These are phyloP conservation scores for Halichoeres trimaculatus DNA, from an alignment of 2,113 vertebrate species.

Conservation along the genomic window DNA sequence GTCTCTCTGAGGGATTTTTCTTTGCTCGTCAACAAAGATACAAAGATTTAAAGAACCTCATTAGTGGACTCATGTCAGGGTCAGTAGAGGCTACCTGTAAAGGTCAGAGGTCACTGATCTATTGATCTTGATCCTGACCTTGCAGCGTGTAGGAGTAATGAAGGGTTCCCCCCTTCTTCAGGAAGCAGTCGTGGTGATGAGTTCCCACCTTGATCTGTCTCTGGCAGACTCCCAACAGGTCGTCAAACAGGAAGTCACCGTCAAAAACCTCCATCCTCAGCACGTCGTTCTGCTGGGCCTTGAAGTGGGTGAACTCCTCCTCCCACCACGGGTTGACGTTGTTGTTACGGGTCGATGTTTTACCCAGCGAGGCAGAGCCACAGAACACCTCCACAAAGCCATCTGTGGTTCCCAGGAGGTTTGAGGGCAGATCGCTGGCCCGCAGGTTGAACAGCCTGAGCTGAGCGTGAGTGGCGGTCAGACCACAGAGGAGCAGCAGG, in stretches of 20 bases:
- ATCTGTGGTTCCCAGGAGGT: conserved; percentile 40
- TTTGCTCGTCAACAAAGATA: no score
- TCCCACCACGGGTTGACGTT: conserved; percentile 54
- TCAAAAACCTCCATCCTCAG: conserved; percentile 52
- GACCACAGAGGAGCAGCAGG: conserved; percentile 31
- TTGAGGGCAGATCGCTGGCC: conserved; percentile 24
- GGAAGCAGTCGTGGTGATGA: conserved; percentile 36
- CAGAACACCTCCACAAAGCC: conserved; percentile 56
- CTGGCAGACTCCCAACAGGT: conserved; percentile 51
- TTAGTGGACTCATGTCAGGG: no score
- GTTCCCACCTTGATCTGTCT: conserved; percentile 38
- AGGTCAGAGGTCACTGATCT: neutral
- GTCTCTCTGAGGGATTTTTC: no score
- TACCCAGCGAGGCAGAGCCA: conserved; percentile 7
- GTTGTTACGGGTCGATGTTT: conserved; percentile 28
- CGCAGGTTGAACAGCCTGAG: conserved; percentile 49
- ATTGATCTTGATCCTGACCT: no score
- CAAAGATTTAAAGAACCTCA: no score
- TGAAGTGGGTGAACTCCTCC: conserved; percentile 46
- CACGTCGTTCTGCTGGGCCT: conserved; percentile 18
- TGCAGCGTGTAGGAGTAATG: conserved; percentile 54
- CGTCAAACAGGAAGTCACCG: neutral
- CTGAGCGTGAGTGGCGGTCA: conserved; percentile 5
- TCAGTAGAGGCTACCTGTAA: no score
- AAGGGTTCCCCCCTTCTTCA: conserved; percentile 49